Evolutionary conservation across 2,888 invertebrate genomes (phyloP).

Genomic region (Perithous albicinctus): DNA sequence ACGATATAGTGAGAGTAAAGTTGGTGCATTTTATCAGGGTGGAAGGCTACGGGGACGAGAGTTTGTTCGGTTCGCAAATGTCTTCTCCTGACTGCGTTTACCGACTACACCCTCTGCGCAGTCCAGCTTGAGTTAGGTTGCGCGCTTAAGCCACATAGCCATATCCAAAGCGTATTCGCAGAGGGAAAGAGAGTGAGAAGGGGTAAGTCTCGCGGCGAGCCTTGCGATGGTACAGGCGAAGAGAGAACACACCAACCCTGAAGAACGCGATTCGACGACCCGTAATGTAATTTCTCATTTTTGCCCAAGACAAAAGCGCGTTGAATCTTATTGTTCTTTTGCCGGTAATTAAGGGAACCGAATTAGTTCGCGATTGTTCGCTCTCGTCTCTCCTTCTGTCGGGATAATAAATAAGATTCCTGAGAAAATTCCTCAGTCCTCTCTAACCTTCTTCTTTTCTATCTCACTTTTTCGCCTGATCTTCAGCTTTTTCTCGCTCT

Average conservation of each 20-base stretch:
- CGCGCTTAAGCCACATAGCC: constrained; percentile 22
- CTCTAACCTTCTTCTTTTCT: neutral
- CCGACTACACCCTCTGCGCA: constrained; percentile 39
- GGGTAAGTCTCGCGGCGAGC: neutral
- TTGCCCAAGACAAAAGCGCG: constrained; percentile 83
- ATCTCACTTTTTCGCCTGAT: constrained; percentile 18
- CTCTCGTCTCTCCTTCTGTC: constrained; percentile 66
- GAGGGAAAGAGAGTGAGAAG: too few species aligned
- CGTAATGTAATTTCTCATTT: constrained; percentile 83
- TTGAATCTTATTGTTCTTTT: constrained; percentile 84
- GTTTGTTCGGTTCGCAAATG: constrained; percentile 60
- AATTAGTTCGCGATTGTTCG: constrained; percentile 84
- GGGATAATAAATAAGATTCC: constrained; percentile 84
- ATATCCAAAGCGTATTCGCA: constrained; percentile 28
- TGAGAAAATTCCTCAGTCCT: constrained; percentile 79
- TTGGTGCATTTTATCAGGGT: constrained; percentile 26
- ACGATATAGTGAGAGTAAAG: constrained; percentile 29
- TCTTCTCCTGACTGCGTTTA: constrained; percentile 22
- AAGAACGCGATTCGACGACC: constrained; percentile 79
- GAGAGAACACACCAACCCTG: constrained; percentile 52
- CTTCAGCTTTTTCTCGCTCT: constrained; percentile 8
- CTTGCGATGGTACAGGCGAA: neutral
- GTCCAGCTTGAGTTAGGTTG: constrained; percentile 38
- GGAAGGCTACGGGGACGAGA: constrained; percentile 18
- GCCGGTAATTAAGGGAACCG: constrained; percentile 83